Base-by-base conservation (phyloP, 2,797 vertebrate species). In the Sebastes diploproa region DNA sequence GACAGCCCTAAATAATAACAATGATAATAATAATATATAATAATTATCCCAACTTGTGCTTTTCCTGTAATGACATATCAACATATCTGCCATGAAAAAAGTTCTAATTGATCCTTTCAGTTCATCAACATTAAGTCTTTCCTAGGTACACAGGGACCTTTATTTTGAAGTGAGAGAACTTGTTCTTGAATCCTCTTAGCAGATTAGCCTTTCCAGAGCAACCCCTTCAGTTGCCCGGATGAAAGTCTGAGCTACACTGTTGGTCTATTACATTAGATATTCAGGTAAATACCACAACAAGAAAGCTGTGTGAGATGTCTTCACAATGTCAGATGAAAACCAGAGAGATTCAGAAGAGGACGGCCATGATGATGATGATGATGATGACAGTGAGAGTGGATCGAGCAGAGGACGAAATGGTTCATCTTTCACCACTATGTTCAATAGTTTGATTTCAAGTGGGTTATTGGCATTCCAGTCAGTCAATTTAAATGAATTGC, bases 361-460 rank as follows among this genome's bases (percentile, higher is more conserved):
- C 1, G 86, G 7, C 5, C 27, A 91, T 1, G 88, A 89, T 1
- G 69, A 82, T 14, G 42, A 46, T 46, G 27, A 27, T 27, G 36
- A 38, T 38, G 36, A 38, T 38, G 13, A 90, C 36, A 72, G 77
- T 16, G 77, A 92, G 5, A 74, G 72, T 61, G 29, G 25, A 55
- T 30, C 58, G 3, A 78, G 52, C 10, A 38, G 18, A 79, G 58
- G 34, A 66, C 22, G 6, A 8, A 6, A 32, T 5, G 2, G 4
- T 11, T 82, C 81, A 4, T 62, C 54, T 50, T 25, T 89, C 20
- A 27, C 67, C 11, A 23, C 10, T 12, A 82, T 79, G 22, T 62
- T 94, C 54, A 86, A 7, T 30, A 68, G 61, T 22, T 80, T 91
- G 3, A 62, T 93, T 64, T 69, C 90, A 90, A 93, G 91, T 95